These are phyloP conservation scores for Thunnus maccoyii DNA, from an alignment of 2,113 vertebrate species.

Conservation along the genomic window DNA sequence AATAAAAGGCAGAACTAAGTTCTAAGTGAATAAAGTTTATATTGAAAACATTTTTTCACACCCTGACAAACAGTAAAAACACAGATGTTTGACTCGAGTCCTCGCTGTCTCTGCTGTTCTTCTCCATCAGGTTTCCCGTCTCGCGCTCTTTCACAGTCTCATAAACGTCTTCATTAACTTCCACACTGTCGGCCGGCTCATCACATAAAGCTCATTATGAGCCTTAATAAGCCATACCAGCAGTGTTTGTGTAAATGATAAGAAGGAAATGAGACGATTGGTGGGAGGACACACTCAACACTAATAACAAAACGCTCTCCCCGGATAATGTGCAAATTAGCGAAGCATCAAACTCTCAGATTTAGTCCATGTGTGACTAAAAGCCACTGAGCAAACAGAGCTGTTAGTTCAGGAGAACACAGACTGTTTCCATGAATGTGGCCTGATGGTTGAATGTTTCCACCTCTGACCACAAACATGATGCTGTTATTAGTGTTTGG, in stretches of 20 bases:
- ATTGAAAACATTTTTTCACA: too few species aligned
- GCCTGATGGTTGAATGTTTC: too few species aligned
- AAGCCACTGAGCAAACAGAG: conserved; percentile 38
- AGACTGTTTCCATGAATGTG: too few species aligned
- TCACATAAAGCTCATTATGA: conserved; percentile 45
- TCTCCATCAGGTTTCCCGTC: not conserved
- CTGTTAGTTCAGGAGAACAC: not conserved
- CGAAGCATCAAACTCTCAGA: conserved; percentile 71
- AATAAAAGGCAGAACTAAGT: too few species aligned
- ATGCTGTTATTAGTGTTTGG: too few species aligned
- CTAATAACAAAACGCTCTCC: conserved; percentile 25
- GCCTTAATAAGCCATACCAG: conserved; percentile 44
- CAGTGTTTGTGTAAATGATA: conserved; percentile 42
- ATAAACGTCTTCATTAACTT: conserved; percentile 49
- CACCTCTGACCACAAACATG: too few species aligned
- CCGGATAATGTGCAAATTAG: conserved; percentile 75
- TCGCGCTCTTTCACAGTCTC: conserved; percentile 6
- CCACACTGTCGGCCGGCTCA: conserved; percentile 22
- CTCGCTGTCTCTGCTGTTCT: too few species aligned
- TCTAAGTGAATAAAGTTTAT: too few species aligned
- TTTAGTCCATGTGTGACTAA: conserved; percentile 67
- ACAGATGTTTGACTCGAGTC: too few species aligned
- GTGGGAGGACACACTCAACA: conserved; percentile 21
- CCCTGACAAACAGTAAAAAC: too few species aligned
- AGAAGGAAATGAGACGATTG: conserved; percentile 29